Base-by-base conservation (phyloP, 2,888 invertebrate species). In the Ischnus inquisitorius region DNA sequence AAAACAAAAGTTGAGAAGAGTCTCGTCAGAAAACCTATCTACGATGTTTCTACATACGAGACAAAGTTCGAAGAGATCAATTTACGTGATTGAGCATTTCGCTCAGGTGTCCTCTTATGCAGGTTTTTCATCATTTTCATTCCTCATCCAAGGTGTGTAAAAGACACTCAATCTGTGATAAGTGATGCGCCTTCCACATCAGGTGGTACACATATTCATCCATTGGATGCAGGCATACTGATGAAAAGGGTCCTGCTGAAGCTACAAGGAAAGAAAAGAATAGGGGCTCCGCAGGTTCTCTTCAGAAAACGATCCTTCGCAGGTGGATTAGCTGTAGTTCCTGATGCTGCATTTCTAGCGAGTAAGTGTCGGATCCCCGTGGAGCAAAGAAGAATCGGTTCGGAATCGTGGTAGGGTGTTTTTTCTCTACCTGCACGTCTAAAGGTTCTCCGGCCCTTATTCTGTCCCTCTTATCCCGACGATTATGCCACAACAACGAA, bases 191-290 rank as follows among this genome's bases (percentile, higher is more conserved):
- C 68, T 39, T 46, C 54, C n/a, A 67, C 60, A 84, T 86, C 86
- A 86, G 82, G 86, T 86, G 86, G 57, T 67, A 86, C 80, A 78
- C 80, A 78, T 28, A 75, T 64, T 68, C 16, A 39, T 22, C 46
- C 34, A 22, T 74, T 48, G 78, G 74, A 75, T 65, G 60, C 10
- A 6, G 16, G 28, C 43, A 41, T 65, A 34, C 19, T 28, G 48
- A 71, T 79, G 46, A 84, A 78, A 78, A 69, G 25, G 72, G 62
- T 8, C 8, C 54, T 69, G 80, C 54, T 72, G 57, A 19, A 60
- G 57, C 51, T 34, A 43, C 10, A 5, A 19, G 39, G 25, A 67
- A 64, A 71, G 54, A 79, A 57, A 80, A 34, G 34, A 34, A 34
- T 34, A 34, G 74, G 54, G 64, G 46, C 4, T 19, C 57, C 39